phyloP scores from a whole-genome alignment of 2,888 invertebrate species.

The Neoaliturus tenellus region DNA sequence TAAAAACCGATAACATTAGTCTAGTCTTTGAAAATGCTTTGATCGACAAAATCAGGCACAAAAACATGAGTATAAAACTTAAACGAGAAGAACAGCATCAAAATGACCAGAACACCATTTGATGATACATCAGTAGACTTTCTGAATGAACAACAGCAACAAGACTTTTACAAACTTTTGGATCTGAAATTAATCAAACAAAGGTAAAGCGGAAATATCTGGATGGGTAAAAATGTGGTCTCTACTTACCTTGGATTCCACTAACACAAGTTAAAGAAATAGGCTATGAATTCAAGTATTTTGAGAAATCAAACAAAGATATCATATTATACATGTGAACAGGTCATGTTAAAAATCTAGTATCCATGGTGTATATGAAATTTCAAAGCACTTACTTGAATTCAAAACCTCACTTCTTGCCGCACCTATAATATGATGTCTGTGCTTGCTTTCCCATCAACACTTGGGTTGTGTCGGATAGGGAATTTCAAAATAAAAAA shows the following conservation, averaged over 20 bases:
- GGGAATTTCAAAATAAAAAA: conserved; percentile 21
- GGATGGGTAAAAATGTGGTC: background rate
- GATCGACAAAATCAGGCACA: too few species aligned
- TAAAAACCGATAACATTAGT: too few species aligned
- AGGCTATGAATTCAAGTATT: background rate
- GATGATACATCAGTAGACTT: background rate
- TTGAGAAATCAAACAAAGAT: conserved; percentile 44
- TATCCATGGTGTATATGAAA: too few species aligned
- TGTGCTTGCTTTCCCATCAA: conserved; percentile 31
- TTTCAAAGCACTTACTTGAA: background rate
- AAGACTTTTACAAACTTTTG: background rate
- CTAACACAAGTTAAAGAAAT: background rate
- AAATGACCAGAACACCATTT: background rate
- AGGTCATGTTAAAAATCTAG: too few species aligned
- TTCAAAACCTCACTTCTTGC: background rate
- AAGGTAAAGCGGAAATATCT: too few species aligned
- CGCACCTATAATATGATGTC: conserved; percentile 34
- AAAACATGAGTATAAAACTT: too few species aligned
- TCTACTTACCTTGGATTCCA: background rate
- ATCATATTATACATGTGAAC: conserved; percentile 28
- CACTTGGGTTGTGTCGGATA: background rate
- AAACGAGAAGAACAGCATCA: too few species aligned
- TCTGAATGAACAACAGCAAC: background rate
- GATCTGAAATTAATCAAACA: background rate
- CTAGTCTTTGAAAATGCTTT: too few species aligned